A percentile compares a stretch with the other conserved stretches of the same genome.
These are phyloP conservation scores for Psephotus haematonotus DNA, from an alignment of 2,113 vertebrate genomes.

Conservation along the genomic window DNA sequence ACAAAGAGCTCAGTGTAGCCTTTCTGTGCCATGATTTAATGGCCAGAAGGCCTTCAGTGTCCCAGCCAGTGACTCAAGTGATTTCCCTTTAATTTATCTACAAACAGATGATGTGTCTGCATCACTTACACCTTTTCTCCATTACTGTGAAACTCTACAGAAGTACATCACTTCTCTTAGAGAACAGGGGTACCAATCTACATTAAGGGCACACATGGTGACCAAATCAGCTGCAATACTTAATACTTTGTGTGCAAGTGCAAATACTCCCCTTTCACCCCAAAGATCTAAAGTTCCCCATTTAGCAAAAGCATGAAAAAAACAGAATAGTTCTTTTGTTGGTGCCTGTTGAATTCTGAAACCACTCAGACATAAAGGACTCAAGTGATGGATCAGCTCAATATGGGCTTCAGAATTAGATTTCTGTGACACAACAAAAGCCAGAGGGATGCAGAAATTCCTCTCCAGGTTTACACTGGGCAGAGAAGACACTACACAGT, in stretches of 20 bases:
- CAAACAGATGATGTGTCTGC: neutral
- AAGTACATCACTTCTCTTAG: neutral
- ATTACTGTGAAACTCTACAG: neutral
- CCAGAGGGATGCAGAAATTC: neutral
- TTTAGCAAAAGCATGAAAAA: neutral
- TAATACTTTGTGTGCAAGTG: accelerated
- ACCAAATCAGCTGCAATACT: neutral
- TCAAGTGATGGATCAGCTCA: neutral
- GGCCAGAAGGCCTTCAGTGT: accelerated
- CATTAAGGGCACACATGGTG: accelerated
- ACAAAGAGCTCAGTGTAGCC: neutral
- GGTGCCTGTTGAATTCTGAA: neutral
- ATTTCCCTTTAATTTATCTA: neutral
- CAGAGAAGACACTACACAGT: neutral
- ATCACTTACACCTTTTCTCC: neutral
- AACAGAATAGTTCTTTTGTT: neutral
- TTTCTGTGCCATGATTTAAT: neutral
- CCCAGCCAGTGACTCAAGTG: neutral
- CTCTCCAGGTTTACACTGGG: neutral
- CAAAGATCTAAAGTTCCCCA: neutral
- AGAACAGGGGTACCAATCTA: accelerated
- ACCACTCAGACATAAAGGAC: neutral
- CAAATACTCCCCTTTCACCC: neutral
- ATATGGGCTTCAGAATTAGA: neutral
- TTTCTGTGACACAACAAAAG: neutral